Percentiles rank a stretch among this genome's conserved stretches.
phyloP scores from a whole-genome alignment of 2,113 vertebrate genomes.

The Alligator mississippiensis region DNA sequence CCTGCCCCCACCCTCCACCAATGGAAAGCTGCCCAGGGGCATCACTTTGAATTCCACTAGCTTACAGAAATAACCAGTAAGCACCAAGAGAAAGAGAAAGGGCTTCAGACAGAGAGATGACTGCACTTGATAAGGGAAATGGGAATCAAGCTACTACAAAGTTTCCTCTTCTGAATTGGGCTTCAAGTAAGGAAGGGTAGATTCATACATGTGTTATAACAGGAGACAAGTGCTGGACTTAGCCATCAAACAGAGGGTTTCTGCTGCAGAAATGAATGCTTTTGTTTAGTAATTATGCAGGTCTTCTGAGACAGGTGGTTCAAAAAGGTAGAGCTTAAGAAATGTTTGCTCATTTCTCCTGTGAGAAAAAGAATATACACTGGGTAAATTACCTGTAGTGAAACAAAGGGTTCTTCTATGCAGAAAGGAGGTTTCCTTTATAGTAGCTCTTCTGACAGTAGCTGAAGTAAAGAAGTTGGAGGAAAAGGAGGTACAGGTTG shows the following conservation, averaged over 20 bases:
- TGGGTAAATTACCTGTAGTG: background rate
- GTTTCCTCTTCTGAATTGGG: background rate
- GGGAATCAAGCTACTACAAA: background rate
- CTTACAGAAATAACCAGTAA: fast-evolving
- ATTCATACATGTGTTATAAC: background rate
- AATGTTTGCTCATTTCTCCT: background rate
- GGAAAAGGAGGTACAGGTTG: background rate
- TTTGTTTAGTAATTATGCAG: background rate
- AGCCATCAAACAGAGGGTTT: background rate
- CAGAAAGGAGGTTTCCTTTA: background rate
- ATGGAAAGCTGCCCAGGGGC: background rate
- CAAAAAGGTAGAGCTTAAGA: background rate
- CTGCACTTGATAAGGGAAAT: background rate
- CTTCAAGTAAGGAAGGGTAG: background rate
- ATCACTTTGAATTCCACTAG: background rate
- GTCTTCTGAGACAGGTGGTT: background rate
- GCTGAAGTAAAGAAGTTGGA: background rate
- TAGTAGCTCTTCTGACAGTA: background rate
- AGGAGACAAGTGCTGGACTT: background rate
- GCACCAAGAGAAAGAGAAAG: background rate
- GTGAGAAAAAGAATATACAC: background rate
- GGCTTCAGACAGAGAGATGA: background rate
- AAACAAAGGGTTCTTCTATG: background rate
- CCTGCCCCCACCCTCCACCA: background rate
- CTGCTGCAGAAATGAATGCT: background rate